phyloP scores from a whole-genome alignment of 2,113 vertebrate species.

The Rhineura floridana region DNA sequence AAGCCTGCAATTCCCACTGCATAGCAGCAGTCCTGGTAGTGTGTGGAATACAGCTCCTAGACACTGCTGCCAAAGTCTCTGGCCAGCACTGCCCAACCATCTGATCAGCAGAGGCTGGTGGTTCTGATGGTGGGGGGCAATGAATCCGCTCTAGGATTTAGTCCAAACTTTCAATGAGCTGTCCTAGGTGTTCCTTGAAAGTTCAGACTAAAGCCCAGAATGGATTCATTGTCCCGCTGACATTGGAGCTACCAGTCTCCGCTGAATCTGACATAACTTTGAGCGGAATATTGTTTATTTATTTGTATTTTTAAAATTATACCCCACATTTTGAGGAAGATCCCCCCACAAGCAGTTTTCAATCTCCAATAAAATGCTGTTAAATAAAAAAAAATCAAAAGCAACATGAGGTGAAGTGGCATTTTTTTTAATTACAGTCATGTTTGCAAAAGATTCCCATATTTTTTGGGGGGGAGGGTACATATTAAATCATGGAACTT shows the following conservation, averaged over 20 bases:
- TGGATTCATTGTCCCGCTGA: no score
- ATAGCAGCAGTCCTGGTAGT: not conserved
- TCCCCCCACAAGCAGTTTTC: no score
- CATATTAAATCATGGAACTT: conserved; percentile 4
- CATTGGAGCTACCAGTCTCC: no score
- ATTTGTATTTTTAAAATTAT: no score
- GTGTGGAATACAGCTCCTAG: not conserved
- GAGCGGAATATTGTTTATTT: not conserved
- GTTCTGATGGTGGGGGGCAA: no score
- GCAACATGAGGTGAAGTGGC: not conserved
- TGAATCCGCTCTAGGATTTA: no score
- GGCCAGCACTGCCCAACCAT: no score
- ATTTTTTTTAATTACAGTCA: not conserved
- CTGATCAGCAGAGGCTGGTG: no score
- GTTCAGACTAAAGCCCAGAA: no score
- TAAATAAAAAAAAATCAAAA: not conserved
- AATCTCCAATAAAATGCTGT: not conserved
- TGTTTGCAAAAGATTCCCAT: not conserved
- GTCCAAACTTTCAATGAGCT: no score
- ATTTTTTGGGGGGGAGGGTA: not conserved
- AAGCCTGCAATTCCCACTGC: not conserved
- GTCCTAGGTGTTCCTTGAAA: no score
- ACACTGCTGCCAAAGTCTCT: not conserved
- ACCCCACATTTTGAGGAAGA: not conserved
- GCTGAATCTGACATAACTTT: not conserved